Conservation (phyloP, 2,888 invertebrate species). For the Noctua comes region DNA sequence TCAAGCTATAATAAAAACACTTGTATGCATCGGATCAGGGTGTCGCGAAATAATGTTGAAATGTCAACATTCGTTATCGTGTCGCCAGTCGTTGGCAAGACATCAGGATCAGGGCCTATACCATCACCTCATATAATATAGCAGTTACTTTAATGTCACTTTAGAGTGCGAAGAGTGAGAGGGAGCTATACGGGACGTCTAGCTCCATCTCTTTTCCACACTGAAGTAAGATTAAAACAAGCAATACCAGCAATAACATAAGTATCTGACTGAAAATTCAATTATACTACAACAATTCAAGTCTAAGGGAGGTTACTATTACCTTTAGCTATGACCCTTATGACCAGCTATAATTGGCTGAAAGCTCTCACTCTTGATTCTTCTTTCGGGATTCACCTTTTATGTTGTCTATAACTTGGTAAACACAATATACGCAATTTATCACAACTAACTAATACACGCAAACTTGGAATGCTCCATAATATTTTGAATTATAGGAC, state of each 20-base stretch:
- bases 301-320: not conserved
- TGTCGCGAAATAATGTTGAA: constrained; percentile 43
- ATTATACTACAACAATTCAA: not conserved
- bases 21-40: constrained; percentile 39
- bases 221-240: not conserved
- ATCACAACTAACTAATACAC: not conserved
- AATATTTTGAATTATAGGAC: not conserved
- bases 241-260: too few species aligned
- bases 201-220: not conserved
- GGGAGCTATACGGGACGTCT: too few species aligned
- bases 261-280: too few species aligned
- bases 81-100: not conserved
- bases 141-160: not conserved
- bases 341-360: not conserved
- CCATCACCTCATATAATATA: not conserved
- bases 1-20: constrained; percentile 72
- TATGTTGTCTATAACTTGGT: not conserved
- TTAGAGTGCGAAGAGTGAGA: not conserved
- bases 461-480: not conserved
- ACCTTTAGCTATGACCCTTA: not conserved
- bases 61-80: constrained; percentile 11
- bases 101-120: not conserved
- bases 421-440: not conserved
- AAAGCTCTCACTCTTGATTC: not conserved
- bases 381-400: not conserved